phyloP scores from a whole-genome alignment of 1,140 invertebrate genomes.

The Drosophila sturtevanti region DNA sequence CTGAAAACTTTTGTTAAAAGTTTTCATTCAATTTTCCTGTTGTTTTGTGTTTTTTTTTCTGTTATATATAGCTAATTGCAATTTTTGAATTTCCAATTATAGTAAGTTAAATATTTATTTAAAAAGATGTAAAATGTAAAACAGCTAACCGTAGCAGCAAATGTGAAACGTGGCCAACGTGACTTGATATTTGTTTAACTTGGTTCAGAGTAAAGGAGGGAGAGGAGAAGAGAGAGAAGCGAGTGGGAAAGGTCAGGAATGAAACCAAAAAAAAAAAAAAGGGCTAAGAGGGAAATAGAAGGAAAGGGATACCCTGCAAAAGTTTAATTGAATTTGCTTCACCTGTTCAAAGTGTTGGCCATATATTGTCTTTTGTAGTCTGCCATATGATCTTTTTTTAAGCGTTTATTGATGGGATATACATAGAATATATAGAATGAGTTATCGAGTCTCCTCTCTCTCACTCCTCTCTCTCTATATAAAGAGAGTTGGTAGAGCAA shows the following conservation, averaged over 20 bases:
- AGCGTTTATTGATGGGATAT: not conserved
- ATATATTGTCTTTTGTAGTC: not conserved
- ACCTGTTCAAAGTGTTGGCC: constrained; percentile 42
- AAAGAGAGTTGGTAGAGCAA: too few species aligned
- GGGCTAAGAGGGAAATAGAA: too few species aligned
- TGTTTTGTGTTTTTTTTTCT: not conserved
- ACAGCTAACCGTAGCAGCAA: constrained; percentile 34
- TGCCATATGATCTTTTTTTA: too few species aligned
- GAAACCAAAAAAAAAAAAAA: not conserved
- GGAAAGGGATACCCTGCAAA: constrained; percentile 28
- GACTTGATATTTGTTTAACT: constrained; percentile 63
- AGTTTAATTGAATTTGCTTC: constrained; percentile 73
- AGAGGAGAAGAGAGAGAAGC: not conserved
- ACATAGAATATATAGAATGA: not conserved
- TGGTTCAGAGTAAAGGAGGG: not conserved
- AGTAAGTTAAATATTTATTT: constrained; percentile 71
- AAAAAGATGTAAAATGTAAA: constrained; percentile 26
- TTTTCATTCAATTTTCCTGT: not conserved
- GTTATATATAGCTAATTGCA: constrained; percentile 48
- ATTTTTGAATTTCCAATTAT: constrained; percentile 71
- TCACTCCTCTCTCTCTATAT: too few species aligned
- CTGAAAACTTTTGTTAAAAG: not conserved
- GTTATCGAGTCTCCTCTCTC: too few species aligned
- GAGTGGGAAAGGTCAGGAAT: not conserved
- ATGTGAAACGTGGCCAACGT: constrained; percentile 54